Percentiles rank a stretch among this genome's conserved stretches.
These are phyloP conservation scores for Volucella inanis DNA, from an alignment of 2,888 invertebrate species.

Conservation along the genomic window DNA sequence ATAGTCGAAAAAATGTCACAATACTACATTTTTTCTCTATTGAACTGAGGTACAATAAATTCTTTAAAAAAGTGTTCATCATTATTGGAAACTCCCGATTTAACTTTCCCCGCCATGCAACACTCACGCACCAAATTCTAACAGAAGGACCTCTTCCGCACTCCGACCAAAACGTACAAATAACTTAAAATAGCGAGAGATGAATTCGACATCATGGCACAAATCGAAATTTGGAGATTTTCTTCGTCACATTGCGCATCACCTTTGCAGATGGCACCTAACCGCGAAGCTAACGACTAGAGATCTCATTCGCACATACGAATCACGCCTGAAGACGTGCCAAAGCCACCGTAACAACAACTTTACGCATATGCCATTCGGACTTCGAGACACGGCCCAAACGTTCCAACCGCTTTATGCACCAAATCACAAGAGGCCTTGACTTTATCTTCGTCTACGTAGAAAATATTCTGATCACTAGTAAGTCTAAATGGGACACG, in stretches of 20 bases:
- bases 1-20: background rate
- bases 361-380: slow-evolving; percentile 78
- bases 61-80: background rate
- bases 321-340: no score
- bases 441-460: slow-evolving; percentile 63
- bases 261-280: slow-evolving; percentile 50
- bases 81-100: no score
- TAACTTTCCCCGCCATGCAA: no score
- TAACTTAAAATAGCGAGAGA: no score
- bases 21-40: background rate
- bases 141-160: background rate
- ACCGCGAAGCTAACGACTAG: slow-evolving; percentile 34
- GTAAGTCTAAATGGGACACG: slow-evolving; percentile 70
- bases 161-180: no score
- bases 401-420: slow-evolving; percentile 43
- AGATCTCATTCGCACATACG: slow-evolving; percentile 74
- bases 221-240: slow-evolving; percentile 40
- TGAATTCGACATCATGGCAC: no score
- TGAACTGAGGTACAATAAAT: background rate
- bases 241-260: slow-evolving; percentile 32
- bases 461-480: slow-evolving; percentile 76
- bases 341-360: slow-evolving; percentile 79
- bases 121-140: slow-evolving; percentile 14
- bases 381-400: slow-evolving; percentile 71
- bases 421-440: slow-evolving; percentile 65